Base-by-base conservation (phyloP, 2,888 invertebrate species). In the Trichogramma dendrolimi region DNA sequence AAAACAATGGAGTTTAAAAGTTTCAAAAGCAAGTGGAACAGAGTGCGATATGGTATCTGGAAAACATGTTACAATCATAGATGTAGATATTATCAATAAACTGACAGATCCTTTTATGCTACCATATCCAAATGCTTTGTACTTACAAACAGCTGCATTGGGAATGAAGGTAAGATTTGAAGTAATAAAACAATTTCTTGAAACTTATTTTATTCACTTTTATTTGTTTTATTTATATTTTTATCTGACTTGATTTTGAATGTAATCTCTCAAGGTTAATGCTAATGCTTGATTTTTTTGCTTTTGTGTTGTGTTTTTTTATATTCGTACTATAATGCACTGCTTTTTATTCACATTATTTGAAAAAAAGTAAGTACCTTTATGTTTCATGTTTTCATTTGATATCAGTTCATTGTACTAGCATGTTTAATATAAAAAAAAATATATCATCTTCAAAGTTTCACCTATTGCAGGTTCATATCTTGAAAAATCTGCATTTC, bases 91-190 rank as follows among this genome's bases (percentile, higher is more conserved):
- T 47, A 78, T 95, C 44, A 83, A 83, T 64, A 84, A 84, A 66
- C 78, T 94, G 69, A 86, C 91, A 0, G 86, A 89, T 73, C 91
- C 94, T 8, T 90, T 94, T 75, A 80, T 86, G 58, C 75, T 88
- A 66, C 95, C 95, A 39, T 90, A 92, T 74, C 90, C 89, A 3
- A 88, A 91, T 72, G 86, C 92, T 67, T 81, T 94, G 55, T 94
- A 92, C 74, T 82, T 94, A 66, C 94, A 95, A 79, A 87, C 90
- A 8, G 81, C 89, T 67, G 83, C 88, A 1, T 83, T 84, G 67
- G 84, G 86, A 71, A 79, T 86, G 47, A 89, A 90, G 84, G 91
- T 91, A 79, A 72, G 67, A 27, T 50, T 55, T 49, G 44, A 49
- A 39, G 14, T 55, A 55, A 44, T 43, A 46, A 48, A 38, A 46